A percentile compares a stretch with the other conserved stretches of the same genome.
phyloP scores from a whole-genome alignment of 2,797 vertebrate genomes.

The Lophius americanus region DNA sequence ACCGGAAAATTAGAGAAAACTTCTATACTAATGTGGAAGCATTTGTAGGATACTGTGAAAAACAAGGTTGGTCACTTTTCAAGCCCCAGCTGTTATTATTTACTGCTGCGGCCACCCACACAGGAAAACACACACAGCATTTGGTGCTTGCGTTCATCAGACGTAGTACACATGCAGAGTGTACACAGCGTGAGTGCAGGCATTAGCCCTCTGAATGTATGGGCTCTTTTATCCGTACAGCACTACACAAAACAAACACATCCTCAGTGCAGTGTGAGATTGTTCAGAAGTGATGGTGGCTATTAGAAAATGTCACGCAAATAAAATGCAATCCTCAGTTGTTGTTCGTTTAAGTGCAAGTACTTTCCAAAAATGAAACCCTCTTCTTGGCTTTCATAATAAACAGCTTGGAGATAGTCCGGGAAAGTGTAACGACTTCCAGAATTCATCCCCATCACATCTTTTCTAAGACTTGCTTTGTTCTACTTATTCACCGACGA shows the following conservation, averaged over 20 bases:
- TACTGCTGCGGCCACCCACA: slow-evolving; percentile 38
- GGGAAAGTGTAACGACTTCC: slow-evolving; percentile 42
- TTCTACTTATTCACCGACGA: slow-evolving; percentile 42
- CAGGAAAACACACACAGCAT: slow-evolving; percentile 33
- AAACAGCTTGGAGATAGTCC: slow-evolving; percentile 47
- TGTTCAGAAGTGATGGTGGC: slow-evolving; percentile 59
- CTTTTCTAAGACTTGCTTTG: slow-evolving; percentile 39
- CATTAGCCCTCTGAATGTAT: slow-evolving; percentile 36
- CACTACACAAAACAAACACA: slow-evolving; percentile 57
- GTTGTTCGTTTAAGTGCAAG: slow-evolving; percentile 40
- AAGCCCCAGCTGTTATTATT: slow-evolving; percentile 58
- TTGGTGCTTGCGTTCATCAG: slow-evolving; percentile 60
- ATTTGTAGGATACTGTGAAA: slow-evolving; percentile 31
- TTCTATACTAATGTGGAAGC: background rate
- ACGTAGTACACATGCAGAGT: slow-evolving; percentile 52
- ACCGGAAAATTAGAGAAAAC: slow-evolving; percentile 26
- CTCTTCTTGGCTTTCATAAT: slow-evolving; percentile 54
- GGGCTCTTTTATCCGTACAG: slow-evolving; percentile 39
- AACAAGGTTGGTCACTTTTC: slow-evolving; percentile 48
- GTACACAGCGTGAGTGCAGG: slow-evolving; percentile 56
- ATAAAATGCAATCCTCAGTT: slow-evolving; percentile 49
- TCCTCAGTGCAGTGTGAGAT: slow-evolving; percentile 48
- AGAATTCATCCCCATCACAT: slow-evolving; percentile 42
- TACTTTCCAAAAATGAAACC: slow-evolving; percentile 56
- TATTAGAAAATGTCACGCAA: slow-evolving; percentile 61